Percentiles rank a stretch among this genome's conserved stretches.
These are phyloP conservation scores for Empidonax traillii DNA, from an alignment of 2,113 vertebrate genomes.

Conservation along the genomic window DNA sequence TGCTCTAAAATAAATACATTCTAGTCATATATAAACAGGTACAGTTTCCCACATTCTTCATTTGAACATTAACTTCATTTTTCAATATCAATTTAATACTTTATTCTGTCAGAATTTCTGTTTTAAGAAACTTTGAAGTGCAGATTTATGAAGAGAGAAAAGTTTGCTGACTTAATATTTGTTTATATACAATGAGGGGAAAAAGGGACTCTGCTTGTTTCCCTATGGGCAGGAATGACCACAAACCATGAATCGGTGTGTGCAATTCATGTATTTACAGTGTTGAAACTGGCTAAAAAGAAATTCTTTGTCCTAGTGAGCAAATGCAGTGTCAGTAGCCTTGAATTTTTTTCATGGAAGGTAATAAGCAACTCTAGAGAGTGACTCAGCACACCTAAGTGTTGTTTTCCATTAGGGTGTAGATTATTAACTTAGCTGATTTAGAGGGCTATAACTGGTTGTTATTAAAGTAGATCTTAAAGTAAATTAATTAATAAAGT, in stretches of 20 bases:
- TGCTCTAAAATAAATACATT: neutral
- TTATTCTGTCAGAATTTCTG: neutral
- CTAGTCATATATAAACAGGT: neutral
- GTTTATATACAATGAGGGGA: neutral
- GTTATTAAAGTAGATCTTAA: neutral
- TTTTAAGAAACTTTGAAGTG: neutral
- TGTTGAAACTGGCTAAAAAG: neutral
- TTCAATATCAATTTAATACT: neutral
- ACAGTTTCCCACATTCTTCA: neutral
- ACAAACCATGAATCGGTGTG: neutral
- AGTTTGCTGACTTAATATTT: neutral
- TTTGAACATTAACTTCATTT: neutral
- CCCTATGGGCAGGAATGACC: neutral
- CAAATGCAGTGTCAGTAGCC: neutral
- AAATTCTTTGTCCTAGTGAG: neutral
- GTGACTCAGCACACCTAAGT: neutral
- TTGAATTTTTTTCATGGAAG: neutral
- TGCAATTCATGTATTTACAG: neutral
- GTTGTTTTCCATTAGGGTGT: neutral
- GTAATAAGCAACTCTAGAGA: neutral
- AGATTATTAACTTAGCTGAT: neutral
- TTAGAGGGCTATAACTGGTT: neutral
- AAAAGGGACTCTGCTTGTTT: neutral
- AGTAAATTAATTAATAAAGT: neutral
- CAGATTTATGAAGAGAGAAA: neutral